Percentiles rank a stretch among this genome's conserved stretches.
These are phyloP conservation scores for Cepaea hortensis DNA, from an alignment of 2,888 invertebrate species.

Conservation along the genomic window DNA sequence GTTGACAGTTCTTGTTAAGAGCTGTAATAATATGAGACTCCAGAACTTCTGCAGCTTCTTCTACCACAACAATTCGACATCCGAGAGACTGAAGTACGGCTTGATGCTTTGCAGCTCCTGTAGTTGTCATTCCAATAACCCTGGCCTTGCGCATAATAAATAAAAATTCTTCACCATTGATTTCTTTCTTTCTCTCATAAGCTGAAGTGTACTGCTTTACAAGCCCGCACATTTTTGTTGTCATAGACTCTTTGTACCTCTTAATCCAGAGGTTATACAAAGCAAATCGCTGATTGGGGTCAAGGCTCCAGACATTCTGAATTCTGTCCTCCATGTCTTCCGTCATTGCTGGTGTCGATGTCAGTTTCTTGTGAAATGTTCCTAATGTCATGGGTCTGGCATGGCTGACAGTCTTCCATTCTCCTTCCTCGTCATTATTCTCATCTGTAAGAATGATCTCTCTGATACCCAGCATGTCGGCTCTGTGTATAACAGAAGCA, in stretches of 20 bases:
- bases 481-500: conserved; percentile 9
- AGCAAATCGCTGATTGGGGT: conserved; percentile 35
- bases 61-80: conserved; percentile 80
- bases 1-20: conserved; percentile 84
- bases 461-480: neutral
- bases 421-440: neutral
- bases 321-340: conserved; percentile 56
- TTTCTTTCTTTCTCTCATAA: conserved; percentile 55
- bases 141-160: conserved; percentile 59
- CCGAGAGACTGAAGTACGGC: conserved; percentile 65
- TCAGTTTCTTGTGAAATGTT: conserved; percentile 20
- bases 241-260: conserved; percentile 53
- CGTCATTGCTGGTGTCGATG: conserved; percentile 52
- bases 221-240: conserved; percentile 47
- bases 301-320: conserved; percentile 58
- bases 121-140: conserved; percentile 75
- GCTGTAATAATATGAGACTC: conserved; percentile 89
- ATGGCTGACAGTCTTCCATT: neutral
- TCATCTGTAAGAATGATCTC: neutral
- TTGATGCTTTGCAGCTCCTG: conserved; percentile 72
- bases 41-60: conserved; percentile 87
- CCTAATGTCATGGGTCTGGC: neutral
- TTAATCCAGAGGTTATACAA: conserved; percentile 69
- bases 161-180: conserved; percentile 58
- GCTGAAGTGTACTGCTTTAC: conserved; percentile 55